Evolutionary conservation across 2,113 vertebrate genomes (phyloP).

Genomic region (Pterophyllum scalare): DNA sequence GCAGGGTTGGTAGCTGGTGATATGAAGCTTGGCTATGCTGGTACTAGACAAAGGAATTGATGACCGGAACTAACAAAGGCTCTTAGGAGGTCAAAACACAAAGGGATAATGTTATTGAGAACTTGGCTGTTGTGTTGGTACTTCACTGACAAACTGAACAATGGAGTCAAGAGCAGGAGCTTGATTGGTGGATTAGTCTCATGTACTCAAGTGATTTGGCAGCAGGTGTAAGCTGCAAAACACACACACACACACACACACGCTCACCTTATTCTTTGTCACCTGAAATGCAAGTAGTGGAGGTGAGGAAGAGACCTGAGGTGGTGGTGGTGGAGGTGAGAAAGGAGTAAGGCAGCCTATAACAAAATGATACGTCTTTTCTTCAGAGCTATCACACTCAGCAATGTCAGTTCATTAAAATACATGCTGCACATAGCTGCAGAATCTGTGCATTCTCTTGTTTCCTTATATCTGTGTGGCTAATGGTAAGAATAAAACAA

Average conservation of each 20-base stretch:
- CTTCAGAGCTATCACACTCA: not conserved
- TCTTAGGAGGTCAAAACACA: conserved; percentile 1
- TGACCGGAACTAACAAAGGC: conserved; percentile 1
- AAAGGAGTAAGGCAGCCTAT: not conserved
- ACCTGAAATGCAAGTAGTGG: not conserved
- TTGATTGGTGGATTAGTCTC: conserved; percentile 6
- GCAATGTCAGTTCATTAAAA: not conserved
- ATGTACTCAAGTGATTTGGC: conserved; percentile 7
- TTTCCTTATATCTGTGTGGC: not conserved
- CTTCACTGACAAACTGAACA: not conserved
- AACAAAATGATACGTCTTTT: not conserved
- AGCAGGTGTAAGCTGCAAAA: not conserved
- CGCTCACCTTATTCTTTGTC: not conserved
- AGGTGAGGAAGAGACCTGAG: not conserved
- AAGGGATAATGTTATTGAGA: not conserved
- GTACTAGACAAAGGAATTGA: not conserved
- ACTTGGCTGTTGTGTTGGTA: not conserved
- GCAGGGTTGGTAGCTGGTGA: not conserved
- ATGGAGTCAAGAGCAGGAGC: conserved; percentile 4
- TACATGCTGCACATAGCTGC: not conserved
- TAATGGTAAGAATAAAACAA: not conserved
- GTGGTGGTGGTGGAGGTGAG: not conserved
- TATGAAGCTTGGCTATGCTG: not conserved
- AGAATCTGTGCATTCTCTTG: not conserved
- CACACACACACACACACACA: not conserved